phyloP scores from a whole-genome alignment of 2,888 invertebrate species.

The Ellobium chinense region DNA sequence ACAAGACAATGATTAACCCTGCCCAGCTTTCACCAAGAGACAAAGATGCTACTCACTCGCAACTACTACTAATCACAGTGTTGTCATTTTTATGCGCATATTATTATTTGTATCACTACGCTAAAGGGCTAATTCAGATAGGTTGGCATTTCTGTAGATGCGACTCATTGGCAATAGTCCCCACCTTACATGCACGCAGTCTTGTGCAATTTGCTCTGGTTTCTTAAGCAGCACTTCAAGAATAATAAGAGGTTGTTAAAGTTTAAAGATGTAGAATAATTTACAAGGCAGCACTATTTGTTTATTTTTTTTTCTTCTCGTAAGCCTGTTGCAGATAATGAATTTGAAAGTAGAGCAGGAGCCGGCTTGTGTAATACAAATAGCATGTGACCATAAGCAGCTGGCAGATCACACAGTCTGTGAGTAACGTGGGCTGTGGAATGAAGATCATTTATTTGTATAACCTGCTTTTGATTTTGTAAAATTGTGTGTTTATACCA shows the following conservation, averaged over 20 bases:
- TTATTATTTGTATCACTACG: not conserved
- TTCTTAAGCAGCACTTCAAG: slow-evolving; percentile 1
- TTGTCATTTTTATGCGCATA: slow-evolving; percentile 17
- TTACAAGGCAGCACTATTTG: slow-evolving; percentile 16
- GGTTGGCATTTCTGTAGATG: not conserved
- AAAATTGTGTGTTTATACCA: no score
- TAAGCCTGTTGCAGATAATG: no score
- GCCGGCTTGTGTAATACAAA: no score
- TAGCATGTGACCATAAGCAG: no score
- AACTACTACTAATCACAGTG: slow-evolving; percentile 35
- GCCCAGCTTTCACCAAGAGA: slow-evolving; percentile 23
- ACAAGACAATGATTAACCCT: slow-evolving; percentile 26
- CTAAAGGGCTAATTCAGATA: slow-evolving; percentile 34
- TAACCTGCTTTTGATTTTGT: no score
- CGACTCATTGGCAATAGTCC: not conserved
- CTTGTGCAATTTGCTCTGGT: slow-evolving; percentile 24
- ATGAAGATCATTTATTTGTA: no score
- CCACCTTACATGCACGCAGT: slow-evolving; percentile 1
- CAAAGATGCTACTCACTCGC: slow-evolving; percentile 27
- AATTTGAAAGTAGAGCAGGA: no score
- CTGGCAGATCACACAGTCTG: no score
- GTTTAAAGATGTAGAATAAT: slow-evolving; percentile 8
- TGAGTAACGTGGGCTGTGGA: no score
- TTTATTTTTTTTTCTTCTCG: not conserved
- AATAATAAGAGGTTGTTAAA: not conserved